These are phyloP conservation scores for Mesocricetus auratus DNA, from an alignment of 2,113 vertebrate species.

Conservation along the genomic window DNA sequence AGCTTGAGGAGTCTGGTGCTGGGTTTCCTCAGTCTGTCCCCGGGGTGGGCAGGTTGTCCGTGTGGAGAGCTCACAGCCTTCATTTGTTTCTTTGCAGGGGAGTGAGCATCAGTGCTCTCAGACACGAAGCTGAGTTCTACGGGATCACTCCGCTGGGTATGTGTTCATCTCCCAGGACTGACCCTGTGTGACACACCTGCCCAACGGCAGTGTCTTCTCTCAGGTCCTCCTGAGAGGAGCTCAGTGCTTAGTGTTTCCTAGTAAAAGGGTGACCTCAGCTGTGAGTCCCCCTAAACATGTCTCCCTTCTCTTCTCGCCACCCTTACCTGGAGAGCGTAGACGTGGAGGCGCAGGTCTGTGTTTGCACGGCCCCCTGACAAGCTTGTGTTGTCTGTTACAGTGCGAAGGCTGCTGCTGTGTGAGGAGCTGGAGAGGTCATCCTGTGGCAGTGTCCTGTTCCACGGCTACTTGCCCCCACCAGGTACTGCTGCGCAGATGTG, in stretches of 20 bases:
- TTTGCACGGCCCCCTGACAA: constrained; percentile 58
- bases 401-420: constrained; percentile 95
- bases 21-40: neutral
- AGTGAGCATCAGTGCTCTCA: constrained; percentile 96
- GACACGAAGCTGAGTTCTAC: constrained; percentile 99
- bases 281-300: neutral
- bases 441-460: constrained; percentile 98
- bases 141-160: constrained; percentile 98
- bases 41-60: neutral
- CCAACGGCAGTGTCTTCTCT: neutral
- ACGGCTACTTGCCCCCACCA: constrained; percentile 98
- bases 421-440: constrained; percentile 98
- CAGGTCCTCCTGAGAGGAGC: neutral
- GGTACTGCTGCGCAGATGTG: constrained; percentile 83
- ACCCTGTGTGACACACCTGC: neutral
- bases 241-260: neutral
- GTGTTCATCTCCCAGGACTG: constrained; percentile 8
- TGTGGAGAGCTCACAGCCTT: neutral
- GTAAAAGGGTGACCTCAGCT: neutral
- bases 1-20: neutral
- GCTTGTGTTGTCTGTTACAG: constrained; percentile 84
- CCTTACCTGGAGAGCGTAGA: constrained; percentile 42
- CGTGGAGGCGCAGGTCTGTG: constrained; percentile 2
- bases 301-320: neutral
- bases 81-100: constrained; percentile 88